These are phyloP conservation scores for Oncorhynchus kisutch DNA, from an alignment of 2,113 vertebrate species.

Conservation along the genomic window DNA sequence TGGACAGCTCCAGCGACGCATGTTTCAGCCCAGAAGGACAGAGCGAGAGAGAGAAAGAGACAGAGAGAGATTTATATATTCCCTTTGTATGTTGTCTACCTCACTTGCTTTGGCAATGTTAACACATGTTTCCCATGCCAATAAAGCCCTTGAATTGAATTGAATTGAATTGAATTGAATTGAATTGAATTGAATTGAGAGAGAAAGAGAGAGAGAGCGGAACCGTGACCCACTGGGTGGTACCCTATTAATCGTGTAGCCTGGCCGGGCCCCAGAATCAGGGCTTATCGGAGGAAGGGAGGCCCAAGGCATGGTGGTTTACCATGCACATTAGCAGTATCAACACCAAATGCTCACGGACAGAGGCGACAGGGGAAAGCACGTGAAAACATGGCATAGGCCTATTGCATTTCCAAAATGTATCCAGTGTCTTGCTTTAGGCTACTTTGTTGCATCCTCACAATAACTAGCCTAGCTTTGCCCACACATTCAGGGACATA, in stretches of 20 bases:
- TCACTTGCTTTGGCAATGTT: too few relatives aligned
- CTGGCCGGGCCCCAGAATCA: constrained; percentile 37
- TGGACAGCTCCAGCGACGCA: background rate
- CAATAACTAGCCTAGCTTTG: too few relatives aligned
- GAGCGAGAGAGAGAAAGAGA: background rate
- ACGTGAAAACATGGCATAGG: background rate
- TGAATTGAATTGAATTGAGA: too few relatives aligned
- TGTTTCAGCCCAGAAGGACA: background rate
- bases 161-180: too few relatives aligned
- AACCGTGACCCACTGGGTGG: constrained; percentile 30
- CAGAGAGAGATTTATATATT: too few relatives aligned
- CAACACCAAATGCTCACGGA: constrained; percentile 16
- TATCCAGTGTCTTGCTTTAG: background rate
- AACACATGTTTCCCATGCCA: too few relatives aligned
- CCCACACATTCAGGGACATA: too few relatives aligned
- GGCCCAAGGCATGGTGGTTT: constrained; percentile 20
- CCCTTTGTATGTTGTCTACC: too few relatives aligned
- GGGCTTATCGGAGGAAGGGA: constrained; percentile 21
- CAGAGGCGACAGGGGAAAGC: background rate
- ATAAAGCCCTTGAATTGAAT: too few relatives aligned
- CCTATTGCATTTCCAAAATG: background rate
- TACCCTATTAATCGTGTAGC: constrained; percentile 29
- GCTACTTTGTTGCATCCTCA: too few relatives aligned
- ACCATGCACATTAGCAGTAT: constrained; percentile 22
- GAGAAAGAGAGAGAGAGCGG: background rate